Evolutionary conservation across 2,888 invertebrate species (phyloP).

Genomic region (Brenthis ino): DNA sequence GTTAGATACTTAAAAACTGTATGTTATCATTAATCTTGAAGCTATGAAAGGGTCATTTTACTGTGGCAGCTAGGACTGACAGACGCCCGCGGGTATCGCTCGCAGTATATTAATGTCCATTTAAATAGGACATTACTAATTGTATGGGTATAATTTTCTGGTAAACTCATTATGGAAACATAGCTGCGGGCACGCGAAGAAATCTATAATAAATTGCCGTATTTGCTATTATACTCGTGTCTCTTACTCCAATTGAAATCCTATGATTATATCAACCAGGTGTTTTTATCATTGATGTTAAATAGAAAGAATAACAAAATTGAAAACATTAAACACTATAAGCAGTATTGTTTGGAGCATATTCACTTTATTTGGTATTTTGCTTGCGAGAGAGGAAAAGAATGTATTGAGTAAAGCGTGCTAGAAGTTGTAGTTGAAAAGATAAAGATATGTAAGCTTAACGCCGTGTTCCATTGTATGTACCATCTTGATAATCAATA

Average conservation of each 20-base stretch:
- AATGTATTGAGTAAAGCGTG: too few species aligned
- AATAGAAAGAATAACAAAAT: too few species aligned
- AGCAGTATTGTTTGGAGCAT: too few species aligned
- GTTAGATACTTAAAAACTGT: conserved; percentile 48
- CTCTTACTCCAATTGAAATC: background rate
- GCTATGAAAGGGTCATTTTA: conserved; percentile 40
- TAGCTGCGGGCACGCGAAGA: conserved; percentile 56
- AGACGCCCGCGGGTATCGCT: conserved; percentile 69
- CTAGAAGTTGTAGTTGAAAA: too few species aligned
- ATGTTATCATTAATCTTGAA: conserved; percentile 41
- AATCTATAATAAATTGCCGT: conserved; percentile 46
- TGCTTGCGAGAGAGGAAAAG: too few species aligned
- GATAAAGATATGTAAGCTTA: too few species aligned
- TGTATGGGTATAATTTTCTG: conserved; percentile 63
- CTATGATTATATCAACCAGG: background rate
- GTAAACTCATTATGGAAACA: conserved; percentile 68
- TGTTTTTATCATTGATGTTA: background rate
- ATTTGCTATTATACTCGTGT: conserved; percentile 8
- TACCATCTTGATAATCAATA: too few species aligned
- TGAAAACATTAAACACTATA: too few species aligned
- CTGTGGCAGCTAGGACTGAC: conserved; percentile 54
- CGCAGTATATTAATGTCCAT: conserved; percentile 63
- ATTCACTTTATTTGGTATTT: too few species aligned
- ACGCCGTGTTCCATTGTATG: too few species aligned
- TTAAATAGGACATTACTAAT: conserved; percentile 71